Base-by-base conservation (phyloP, 2,888 invertebrate species). In the Junonia oenone region DNA sequence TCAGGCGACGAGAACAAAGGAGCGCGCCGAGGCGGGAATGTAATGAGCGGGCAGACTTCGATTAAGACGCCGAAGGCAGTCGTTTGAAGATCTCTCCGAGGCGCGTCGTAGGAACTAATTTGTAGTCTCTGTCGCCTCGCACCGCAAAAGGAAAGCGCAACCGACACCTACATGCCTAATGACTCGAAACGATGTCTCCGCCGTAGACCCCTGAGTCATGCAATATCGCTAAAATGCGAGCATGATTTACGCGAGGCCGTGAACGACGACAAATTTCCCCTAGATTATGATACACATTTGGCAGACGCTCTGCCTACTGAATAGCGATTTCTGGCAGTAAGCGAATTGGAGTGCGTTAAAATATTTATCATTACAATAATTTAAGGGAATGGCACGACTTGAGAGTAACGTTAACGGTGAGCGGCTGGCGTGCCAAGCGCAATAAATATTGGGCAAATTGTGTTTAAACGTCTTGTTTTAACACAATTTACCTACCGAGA, bases 291-390 rank as follows among this genome's bases (percentile, higher is more conserved):
- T 15, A 29, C 19, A 31, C 13, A 55, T 55, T 40, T 56, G 40
- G 35, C 55, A 56, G 13, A 26, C 43, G 29, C 13, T 22, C 22
- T 9, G 13, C 40, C 9, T 55, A 33, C 19, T 19, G 9, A 19
- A 40, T 40, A 31, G 37, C 48, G 9, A 50, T 22, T 29, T 37
- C 27, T 9, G 35, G 8, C 66, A 65, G 70, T 73, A 75, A 76
- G 74, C 72, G 73, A 79, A 79, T 81, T 78, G 81, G 77, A 78
- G 22, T 26, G 3, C 9, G 26, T 26, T 15, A 64, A 74, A 78
- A 72, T 75, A 78, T 81, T 79, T 78, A 75, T 81, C 82, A 82
- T 83, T 81, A 78, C 83, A 83, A 82, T 83, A 81, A 84, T 84
- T 81, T 81, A 76, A 77, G 78, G 73, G 81, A 85, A 83, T 77